Evolutionary conservation across 1,140 invertebrate genomes (phyloP), one percentile per base, ranked within the genome.

Genomic region (Mycetomoellerius zeteki): DNA sequence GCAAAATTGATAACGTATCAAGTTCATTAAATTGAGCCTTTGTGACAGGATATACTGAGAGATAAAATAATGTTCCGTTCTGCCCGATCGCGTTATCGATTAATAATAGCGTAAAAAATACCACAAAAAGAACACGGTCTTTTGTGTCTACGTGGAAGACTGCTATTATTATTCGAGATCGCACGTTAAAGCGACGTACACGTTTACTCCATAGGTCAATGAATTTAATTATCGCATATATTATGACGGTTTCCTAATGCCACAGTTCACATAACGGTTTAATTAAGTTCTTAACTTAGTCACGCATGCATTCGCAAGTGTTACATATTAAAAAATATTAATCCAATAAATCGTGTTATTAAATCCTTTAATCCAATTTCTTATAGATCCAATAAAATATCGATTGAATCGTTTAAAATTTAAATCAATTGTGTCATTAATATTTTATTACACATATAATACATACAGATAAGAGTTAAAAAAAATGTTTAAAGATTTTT

Each of bases 201-300:
- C 12, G 47, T 64, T 85, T 65, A 60, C 37, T 65, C 60, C 24
- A 37, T 52, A 47, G 86, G 86, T 85, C 78, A 80, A 62, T 62
- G 81, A 87, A 87, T 82, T 67, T 65, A 85, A 86, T 85, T 73
- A 86, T 76, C 7, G 4, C 8, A 62, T 21, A 33, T 27, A 75
- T 73, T 75, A 56, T 33, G 14, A 37, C n/a, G 8, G 1, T 27
- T 12, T 69, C 52, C 0, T 37, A n/a, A 7, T 54, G 8, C n/a
- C 24, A 54, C 14, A 73, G 69, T 75, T 75, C 54, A 47, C 43
- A 19, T 72, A 82, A 84, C 27, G 69, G 24, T 84, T 47, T 50
- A 82, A 72, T 30, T 14, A 14, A 30, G 0, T 54, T 52, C 12
- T 64, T 62, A 62, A 24, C 8, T 6, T 16, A 56, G 19, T 67